Base-by-base conservation (phyloP, 2,888 invertebrate genomes). In the Osmoderma eremita region DNA sequence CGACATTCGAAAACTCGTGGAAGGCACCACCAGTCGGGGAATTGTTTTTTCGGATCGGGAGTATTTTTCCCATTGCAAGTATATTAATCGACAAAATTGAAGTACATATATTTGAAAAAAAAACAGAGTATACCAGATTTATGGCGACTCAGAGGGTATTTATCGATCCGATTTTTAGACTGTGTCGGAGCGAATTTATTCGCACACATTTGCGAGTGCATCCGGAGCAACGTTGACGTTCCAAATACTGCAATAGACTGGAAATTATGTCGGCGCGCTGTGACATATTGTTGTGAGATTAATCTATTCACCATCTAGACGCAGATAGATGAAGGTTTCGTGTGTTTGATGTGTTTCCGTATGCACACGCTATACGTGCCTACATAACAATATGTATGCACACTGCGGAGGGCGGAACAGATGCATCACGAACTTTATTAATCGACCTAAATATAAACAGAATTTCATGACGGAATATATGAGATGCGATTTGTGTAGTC, bases 221-320 rank as follows among this genome's bases (percentile, higher is more conserved):
- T 36, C 38, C 53, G 38, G n/a, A 24, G 6, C 30, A 30, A 30
- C 2, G 30, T 30, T 10, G 30, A 10, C 30, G 30, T 6, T 6
- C 30, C 36, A 38, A 38, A 38, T 38, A 18, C 53, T 17, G 18
- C 53, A 53, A 38, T 38, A 18, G 36, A 39, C 39, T 20, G 17
- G 53, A 53, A 53, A 53, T 38, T 53, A 53, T 17, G 24, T 17
- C 38, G 17, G 53, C 12, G 53, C n/a, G 38, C 38, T 53, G 53
- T 53, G 53, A 53, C 53, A 53, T 53, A 53, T 53, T 53, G 53
- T 50, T 22, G 24, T 17, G 53, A 18, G 38, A 53, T 38, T 53
- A 53, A 53, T 53, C 53, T 53, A 53, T 53, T 36, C 53, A 15
- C 53, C 53, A 38, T 53, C 53, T 36, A 53, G 53, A 53, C 38